These are phyloP conservation scores for Cryptoprocta ferox DNA, from an alignment of 2,797 vertebrate species.

Conservation along the genomic window DNA sequence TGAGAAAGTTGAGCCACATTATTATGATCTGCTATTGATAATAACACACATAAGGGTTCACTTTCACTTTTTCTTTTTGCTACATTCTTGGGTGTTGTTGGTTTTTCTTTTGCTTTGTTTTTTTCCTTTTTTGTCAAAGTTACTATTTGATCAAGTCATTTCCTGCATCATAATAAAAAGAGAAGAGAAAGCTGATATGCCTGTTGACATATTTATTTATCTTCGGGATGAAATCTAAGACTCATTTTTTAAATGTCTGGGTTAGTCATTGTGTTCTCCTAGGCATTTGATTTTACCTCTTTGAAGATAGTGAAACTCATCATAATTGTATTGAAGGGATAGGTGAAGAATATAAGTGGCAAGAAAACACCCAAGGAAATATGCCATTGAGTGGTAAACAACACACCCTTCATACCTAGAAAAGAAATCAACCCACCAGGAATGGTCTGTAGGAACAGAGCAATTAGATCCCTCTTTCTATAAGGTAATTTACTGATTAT, in stretches of 20 bases:
- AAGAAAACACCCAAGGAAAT: neutral
- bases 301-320: neutral
- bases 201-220: neutral
- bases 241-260: neutral
- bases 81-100: neutral
- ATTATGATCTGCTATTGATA: neutral
- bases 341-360: neutral
- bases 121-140: neutral
- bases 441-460: neutral
- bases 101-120: neutral
- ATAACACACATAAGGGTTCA: neutral
- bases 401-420: neutral
- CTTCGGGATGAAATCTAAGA: neutral
- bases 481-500: neutral
- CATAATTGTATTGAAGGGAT: neutral
- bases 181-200: neutral
- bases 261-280: neutral
- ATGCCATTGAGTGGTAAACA: neutral
- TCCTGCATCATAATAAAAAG: neutral
- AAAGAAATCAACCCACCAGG: neutral
- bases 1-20: neutral
- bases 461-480: neutral
- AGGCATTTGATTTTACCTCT: neutral
- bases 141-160: neutral
- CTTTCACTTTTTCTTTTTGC: neutral